Base-by-base conservation (phyloP, 2,888 invertebrate genomes). In the Cephalotes varians region DNA sequence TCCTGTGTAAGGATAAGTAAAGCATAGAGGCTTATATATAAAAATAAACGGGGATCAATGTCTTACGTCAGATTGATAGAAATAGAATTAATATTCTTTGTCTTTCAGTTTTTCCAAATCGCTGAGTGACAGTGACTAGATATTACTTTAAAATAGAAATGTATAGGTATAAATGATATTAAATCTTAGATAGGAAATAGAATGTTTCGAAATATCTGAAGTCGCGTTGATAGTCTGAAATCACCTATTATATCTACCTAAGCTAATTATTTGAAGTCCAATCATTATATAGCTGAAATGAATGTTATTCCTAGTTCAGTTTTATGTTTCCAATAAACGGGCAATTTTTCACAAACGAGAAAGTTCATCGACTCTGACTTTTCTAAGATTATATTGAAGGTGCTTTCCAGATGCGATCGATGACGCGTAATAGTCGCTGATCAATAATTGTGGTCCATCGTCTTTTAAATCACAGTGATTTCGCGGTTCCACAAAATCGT, bases 311-410 rank as follows among this genome's bases (percentile, higher is more conserved):
- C 60, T 25, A 62, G 49, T 12, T 51, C 28, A 51, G 25, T n/a
- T 54, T 77, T 31, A 56, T 54, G 54, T 76, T 77, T 67, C 67
- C 25, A 58, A 69, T 69, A 77, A 69, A 69, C 34, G 44, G 31
- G 25, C 25, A 28, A 72, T 56, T n/a, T 37, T 25, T 54, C 34
- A 37, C 12, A 12, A 54, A 54, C 44, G 60, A 40, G n/a, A n/a
- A n/a, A n/a, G 85, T 85, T 85, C 76, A 69, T 87, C 80, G 83
- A 85, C 71, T 84, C 25, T 56, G 60, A 18, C 15, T 73, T 69
- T 73, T 79, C 80, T 65, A 49, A 81, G 79, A 88, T 89, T 87
- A 88, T 77, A 84, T 80, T 79, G 81, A 21, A 56, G 65, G 7
- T n/a, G 40, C 73, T 72, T 74, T 40, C 37, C 62, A 64, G 69